Evolutionary conservation across 2,888 invertebrate genomes (phyloP), one percentile per base, ranked within the genome.

Genomic region (Ectemnius lituratus): DNA sequence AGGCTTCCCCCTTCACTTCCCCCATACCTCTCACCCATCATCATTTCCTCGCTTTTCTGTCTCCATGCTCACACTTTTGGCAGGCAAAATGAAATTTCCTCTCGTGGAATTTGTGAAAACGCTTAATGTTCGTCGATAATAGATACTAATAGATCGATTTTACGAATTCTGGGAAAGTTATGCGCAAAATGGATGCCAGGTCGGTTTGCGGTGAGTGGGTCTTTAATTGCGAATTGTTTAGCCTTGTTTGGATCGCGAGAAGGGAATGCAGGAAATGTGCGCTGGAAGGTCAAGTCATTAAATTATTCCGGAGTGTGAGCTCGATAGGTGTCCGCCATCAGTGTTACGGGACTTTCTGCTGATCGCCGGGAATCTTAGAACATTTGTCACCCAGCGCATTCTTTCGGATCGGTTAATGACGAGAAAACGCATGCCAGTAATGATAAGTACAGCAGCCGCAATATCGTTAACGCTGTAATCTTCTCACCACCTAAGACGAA

Each of bases 231-330:
- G 78, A 81, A 81, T 81, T 81, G 78, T 86, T 86, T 83, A 84
- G 78, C 77, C 76, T 66, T 68, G 73, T 66, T 73, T 62, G 69
- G 75, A 75, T 72, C 78, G 74, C 67, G 75, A 79, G 66, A 67
- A 70, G 62, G 45, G 70, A 11, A 8, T 58, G 60, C 63, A 70
- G 75, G 76, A 62, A 67, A 70, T 75, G 75, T 80, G 73, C 70
- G 56, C 67, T 73, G 23, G 73, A 80, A 75, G 73, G 82, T 84
- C 78, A 84, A 85, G 85, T 89, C 90, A 88, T 90, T 90, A 90
- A 90, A 90, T 90, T 90, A 90, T 90, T 90, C 90, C 90, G 81
- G 87, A 75, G 84, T 80, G 80, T 86, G 85, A 84, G 81, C 84
- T 77, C 84, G 75, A 84, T 85, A 81, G 82, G 83, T 81, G 83